Conservation (phyloP, 1,140 invertebrate species). For the Chelonus insularis region DNA sequence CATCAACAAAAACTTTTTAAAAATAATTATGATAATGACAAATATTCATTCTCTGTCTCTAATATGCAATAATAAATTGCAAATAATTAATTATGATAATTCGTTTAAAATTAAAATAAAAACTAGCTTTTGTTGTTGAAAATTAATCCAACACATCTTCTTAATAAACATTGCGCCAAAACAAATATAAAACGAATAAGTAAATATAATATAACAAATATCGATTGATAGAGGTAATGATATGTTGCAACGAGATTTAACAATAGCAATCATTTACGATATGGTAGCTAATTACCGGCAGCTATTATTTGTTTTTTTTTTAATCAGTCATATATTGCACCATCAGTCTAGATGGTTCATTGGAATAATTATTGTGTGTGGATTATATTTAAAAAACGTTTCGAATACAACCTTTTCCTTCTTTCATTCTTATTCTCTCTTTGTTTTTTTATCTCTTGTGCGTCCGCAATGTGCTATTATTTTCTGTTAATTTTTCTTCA, state of each 20-base stretch:
- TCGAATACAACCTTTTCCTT: slow-evolving; percentile 44
- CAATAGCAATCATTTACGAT: slow-evolving; percentile 27
- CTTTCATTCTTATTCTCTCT: background rate
- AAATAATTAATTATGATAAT: too few relatives aligned
- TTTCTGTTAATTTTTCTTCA: background rate
- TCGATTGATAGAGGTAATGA: slow-evolving; percentile 36
- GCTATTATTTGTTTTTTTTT: slow-evolving; percentile 25
- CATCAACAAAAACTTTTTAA: too few relatives aligned
- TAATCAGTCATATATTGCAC: slow-evolving; percentile 24
- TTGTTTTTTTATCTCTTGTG: slow-evolving; percentile 10
- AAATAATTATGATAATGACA: too few relatives aligned
- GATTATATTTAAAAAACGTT: slow-evolving; percentile 19
- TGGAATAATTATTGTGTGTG: background rate
- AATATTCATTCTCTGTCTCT: too few relatives aligned
- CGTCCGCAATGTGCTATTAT: slow-evolving; percentile 8
- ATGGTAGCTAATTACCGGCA: slow-evolving; percentile 30
- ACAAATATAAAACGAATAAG: slow-evolving; percentile 9
- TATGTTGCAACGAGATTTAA: slow-evolving; percentile 37
- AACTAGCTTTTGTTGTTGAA: too few relatives aligned
- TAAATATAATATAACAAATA: slow-evolving; percentile 33
- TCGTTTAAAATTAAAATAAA: too few relatives aligned
- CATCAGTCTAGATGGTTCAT: slow-evolving; percentile 12
- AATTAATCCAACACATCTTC: too few relatives aligned
- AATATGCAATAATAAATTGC: too few relatives aligned
- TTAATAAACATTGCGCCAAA: slow-evolving; percentile 12